Evolutionary conservation across 2,888 invertebrate genomes (phyloP).

Genomic region (Tanypteryx hageni): DNA sequence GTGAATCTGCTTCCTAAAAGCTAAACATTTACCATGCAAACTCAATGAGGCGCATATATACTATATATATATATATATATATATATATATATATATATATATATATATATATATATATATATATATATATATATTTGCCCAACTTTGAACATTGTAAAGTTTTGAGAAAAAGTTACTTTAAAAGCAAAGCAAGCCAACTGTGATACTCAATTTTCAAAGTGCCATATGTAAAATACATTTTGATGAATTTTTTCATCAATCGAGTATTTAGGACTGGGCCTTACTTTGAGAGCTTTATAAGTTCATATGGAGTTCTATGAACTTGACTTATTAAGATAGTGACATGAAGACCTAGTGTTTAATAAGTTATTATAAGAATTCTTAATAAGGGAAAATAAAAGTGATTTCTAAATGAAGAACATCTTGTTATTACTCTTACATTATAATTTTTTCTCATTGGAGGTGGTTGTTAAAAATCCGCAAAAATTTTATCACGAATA

Average conservation of each 20-base stretch:
- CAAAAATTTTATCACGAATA: no score
- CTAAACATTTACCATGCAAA: no score
- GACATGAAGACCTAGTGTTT: slow-evolving; percentile 2
- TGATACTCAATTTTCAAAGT: slow-evolving; percentile 54
- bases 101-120: no score
- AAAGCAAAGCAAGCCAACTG: slow-evolving; percentile 48
- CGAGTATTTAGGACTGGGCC: not conserved
- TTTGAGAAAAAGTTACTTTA: not conserved
- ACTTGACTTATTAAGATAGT: no score
- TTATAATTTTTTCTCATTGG: no score
- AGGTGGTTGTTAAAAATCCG: no score
- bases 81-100: no score
- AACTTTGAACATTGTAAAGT: no score
- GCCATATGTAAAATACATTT: slow-evolving; percentile 33
- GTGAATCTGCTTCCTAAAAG: no score
- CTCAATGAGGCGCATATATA: no score
- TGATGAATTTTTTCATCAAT: not conserved
- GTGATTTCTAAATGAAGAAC: not conserved
- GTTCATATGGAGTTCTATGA: not conserved
- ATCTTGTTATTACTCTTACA: not conserved
- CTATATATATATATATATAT: no score
- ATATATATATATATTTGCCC: no score
- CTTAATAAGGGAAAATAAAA: not conserved
- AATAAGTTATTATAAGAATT: slow-evolving; percentile 45
- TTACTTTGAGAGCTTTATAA: not conserved